Evolutionary conservation across 2,797 vertebrate species (phyloP).

Genomic region (Coendou prehensilis): DNA sequence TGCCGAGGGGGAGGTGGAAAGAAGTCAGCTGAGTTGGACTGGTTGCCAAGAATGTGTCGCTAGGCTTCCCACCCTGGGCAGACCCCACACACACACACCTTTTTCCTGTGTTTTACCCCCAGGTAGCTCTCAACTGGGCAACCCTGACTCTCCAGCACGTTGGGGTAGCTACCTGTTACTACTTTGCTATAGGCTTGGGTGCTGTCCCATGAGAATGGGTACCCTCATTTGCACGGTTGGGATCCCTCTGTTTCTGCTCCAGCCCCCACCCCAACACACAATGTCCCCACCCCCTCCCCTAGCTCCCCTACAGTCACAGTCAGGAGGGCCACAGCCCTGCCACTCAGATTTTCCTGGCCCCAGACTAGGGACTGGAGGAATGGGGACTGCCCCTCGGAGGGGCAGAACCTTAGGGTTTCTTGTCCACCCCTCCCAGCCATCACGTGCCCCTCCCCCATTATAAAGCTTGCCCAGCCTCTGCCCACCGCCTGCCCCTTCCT

Average conservation of each 20-base stretch:
- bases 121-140: background rate
- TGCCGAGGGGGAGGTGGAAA: background rate
- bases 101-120: background rate
- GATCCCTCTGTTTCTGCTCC: background rate
- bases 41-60: slow-evolving; percentile 71
- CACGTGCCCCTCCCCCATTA: slow-evolving; percentile 78
- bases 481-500: background rate
- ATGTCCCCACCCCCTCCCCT: background rate
- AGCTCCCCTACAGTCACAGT: slow-evolving; percentile 73
- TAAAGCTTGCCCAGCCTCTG: slow-evolving; percentile 32
- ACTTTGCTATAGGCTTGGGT: background rate
- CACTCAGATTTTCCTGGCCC: slow-evolving; percentile 82
- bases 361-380: background rate
- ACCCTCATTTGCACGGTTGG: background rate
- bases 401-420: slow-evolving; percentile 27
- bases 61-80: slow-evolving; percentile 61
- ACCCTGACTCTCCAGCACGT: background rate
- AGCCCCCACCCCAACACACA: background rate
- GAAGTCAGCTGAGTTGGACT: slow-evolving; percentile 66
- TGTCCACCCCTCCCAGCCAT: slow-evolving; percentile 61
- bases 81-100: background rate
- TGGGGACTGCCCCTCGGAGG: background rate
- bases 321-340: slow-evolving; percentile 73
- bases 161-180: background rate
- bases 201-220: background rate